Evolutionary conservation across 2,888 invertebrate species (phyloP).

Genomic region (Trachelus tabidus): DNA sequence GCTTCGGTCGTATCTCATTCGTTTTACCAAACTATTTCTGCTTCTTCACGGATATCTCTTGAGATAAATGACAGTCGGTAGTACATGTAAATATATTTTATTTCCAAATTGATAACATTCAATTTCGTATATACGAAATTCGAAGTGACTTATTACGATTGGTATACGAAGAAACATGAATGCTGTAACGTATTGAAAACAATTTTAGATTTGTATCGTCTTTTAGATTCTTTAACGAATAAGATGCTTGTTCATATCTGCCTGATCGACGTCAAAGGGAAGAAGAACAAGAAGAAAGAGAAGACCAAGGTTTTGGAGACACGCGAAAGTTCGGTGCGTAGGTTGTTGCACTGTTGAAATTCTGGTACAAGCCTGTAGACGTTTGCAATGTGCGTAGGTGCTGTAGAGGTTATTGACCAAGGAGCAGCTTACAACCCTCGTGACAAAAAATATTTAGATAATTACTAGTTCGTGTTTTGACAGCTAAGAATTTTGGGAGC

Average conservation of each 20-base stretch:
- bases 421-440: background rate
- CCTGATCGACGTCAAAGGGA: conserved; percentile 12
- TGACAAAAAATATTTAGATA: too few relatives aligned
- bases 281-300: conserved; percentile 13
- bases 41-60: background rate
- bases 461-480: too few relatives aligned
- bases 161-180: background rate
- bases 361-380: too few relatives aligned
- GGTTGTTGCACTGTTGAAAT: too few relatives aligned
- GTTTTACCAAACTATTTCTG: background rate
- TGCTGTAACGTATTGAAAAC: background rate
- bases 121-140: background rate
- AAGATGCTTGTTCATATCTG: background rate
- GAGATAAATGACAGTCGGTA: background rate
- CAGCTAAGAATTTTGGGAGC: too few relatives aligned
- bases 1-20: background rate
- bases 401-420: conserved; percentile 9
- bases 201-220: background rate
- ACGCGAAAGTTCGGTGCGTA: too few relatives aligned
- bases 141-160: background rate
- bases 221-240: background rate
- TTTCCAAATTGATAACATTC: background rate
- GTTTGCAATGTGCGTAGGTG: background rate
- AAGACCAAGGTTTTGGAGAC: background rate
- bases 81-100: background rate